Conservation (phyloP, 2,113 vertebrate species). For the Phalacrocorax brasilianus region DNA sequence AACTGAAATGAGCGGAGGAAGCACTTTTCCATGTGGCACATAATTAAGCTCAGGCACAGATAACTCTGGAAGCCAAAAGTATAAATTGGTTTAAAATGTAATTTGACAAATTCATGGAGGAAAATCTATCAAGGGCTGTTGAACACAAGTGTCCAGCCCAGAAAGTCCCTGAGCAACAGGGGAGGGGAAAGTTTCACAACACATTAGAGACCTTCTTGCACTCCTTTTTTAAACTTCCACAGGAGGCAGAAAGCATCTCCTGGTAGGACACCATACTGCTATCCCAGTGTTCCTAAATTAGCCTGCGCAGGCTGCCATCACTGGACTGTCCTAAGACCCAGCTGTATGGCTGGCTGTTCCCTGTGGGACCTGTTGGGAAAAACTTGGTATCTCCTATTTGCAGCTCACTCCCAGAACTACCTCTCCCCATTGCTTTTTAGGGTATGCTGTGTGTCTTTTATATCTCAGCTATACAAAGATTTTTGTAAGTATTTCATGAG, state of each 20-base stretch:
- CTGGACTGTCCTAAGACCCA: background rate
- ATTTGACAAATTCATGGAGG: background rate
- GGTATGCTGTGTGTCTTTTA: background rate
- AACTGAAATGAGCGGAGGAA: background rate
- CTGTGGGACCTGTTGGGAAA: background rate
- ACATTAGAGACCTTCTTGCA: background rate
- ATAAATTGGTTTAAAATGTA: background rate
- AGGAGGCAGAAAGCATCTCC: background rate
- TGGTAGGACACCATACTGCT: background rate
- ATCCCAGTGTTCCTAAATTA: background rate
- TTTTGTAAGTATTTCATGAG: background rate
- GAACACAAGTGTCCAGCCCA: background rate
- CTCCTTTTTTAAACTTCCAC: background rate
- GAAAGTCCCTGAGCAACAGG: background rate
- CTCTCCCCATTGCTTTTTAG: background rate
- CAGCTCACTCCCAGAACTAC: background rate
- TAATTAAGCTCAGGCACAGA: slow-evolving; percentile 29
- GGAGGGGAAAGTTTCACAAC: background rate
- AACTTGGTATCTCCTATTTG: background rate
- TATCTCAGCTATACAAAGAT: background rate
- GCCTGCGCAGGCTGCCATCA: background rate
- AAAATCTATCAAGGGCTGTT: background rate
- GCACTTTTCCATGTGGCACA: background rate
- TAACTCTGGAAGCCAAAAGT: slow-evolving; percentile 1
- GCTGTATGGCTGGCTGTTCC: background rate